These are phyloP conservation scores for Psittacula echo DNA, from an alignment of 2,797 vertebrate species.

Conservation along the genomic window DNA sequence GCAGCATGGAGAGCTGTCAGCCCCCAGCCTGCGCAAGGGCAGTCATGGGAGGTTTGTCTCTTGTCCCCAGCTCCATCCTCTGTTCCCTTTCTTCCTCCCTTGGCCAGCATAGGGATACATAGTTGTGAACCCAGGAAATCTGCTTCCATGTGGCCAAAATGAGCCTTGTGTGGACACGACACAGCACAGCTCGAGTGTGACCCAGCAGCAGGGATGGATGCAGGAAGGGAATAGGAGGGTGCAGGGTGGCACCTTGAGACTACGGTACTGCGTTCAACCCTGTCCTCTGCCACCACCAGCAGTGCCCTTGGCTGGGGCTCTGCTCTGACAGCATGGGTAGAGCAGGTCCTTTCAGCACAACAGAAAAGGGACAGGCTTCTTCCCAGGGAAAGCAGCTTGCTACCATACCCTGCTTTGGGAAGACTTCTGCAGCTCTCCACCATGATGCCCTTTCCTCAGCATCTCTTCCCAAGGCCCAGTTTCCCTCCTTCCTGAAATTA, in stretches of 20 bases:
- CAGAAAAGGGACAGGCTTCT: background rate
- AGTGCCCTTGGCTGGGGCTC: background rate
- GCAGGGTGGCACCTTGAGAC: background rate
- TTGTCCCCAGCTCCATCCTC: background rate
- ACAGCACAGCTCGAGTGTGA: background rate
- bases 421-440: background rate
- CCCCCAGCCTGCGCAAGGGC: background rate
- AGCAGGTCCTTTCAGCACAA: background rate
- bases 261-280: rapidly evolving
- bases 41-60: background rate
- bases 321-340: background rate
- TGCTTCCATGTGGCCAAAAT: background rate
- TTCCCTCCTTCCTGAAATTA: background rate
- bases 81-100: background rate
- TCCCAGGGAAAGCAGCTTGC: background rate
- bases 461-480: background rate
- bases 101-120: background rate
- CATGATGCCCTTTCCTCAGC: background rate
- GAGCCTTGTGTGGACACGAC: background rate
- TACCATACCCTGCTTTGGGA: background rate
- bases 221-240: background rate
- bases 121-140: background rate
- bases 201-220: background rate
- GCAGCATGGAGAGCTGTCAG: background rate
- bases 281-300: background rate